Evolutionary conservation across 2,888 invertebrate species (phyloP), one percentile per base, ranked within the genome.

Genomic region (Pollenia amentaria): DNA sequence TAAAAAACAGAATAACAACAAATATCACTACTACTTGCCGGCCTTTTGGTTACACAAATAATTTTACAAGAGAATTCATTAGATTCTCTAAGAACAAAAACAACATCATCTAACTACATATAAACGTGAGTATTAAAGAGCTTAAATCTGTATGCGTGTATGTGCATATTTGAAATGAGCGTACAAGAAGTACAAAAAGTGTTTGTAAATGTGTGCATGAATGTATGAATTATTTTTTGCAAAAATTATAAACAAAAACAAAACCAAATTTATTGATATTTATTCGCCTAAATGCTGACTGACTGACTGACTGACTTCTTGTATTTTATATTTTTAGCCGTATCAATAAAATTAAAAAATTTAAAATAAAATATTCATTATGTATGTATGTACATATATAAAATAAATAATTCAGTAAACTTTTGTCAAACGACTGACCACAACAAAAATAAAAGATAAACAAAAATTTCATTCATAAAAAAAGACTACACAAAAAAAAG

Each of bases 401-500:
- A 29, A 29, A 70, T 12, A 55, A 72, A 57, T 18, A 69, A 16
- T 53, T 75, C 53, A 40, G 29, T 60, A 38, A 73, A 48, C 53
- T 75, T 67, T 67, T 55, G 16, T 3, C 48, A 53, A 67, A 46
- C 9, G 16, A 10, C 11, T 55, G 65, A 53, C 53, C 65, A 65
- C 55, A 48, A 62, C 53, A 48, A 60, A 40, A 57, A 67, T 6
- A 48, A 3, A 73, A 21, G n/a, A 40, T 48, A 48, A 60, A 51
- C 10, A 69, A 77, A 53, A 64, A 55, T 21, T 79, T 79, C 78
- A 79, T 79, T 79, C 78, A 79, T 79, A 79, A 69, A 69, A 77
- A 44, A 29, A 29, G 29, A 29, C 29, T 65, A 16, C 16, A 40
- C 60, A 40, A 69, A 21, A 40, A 76, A 18, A 64, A 46, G 38